Evolutionary conservation across 2,797 vertebrate species (phyloP).

Genomic region (Enteromius trimaculatus): DNA sequence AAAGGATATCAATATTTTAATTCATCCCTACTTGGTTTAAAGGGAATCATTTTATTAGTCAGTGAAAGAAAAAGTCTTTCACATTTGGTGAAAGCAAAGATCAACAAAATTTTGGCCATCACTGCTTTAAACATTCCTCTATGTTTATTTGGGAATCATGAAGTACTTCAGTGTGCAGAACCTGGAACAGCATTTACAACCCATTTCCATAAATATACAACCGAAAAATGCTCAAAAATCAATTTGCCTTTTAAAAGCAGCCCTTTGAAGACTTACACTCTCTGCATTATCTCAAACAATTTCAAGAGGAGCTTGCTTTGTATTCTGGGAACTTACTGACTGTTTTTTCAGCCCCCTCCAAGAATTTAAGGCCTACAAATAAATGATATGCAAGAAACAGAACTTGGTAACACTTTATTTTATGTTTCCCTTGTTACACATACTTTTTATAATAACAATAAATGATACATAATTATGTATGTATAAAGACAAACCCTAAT

Average conservation of each 20-base stretch:
- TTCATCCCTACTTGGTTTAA: neutral
- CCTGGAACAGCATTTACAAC: neutral
- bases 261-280: neutral
- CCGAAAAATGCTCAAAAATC: neutral
- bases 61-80: neutral
- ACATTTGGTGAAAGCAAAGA: neutral
- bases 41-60: neutral
- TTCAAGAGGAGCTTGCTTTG: neutral
- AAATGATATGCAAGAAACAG: neutral
- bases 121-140: conserved; percentile 1
- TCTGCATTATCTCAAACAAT: neutral
- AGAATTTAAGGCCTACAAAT: neutral
- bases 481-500: neutral
- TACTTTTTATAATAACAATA: neutral
- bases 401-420: neutral
- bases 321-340: no score
- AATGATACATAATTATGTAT: neutral
- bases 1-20: neutral
- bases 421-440: neutral
- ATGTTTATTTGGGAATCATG: neutral
- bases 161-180: neutral
- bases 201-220: neutral
- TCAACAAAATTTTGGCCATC: neutral
- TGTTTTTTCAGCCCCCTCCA: neutral
- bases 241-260: neutral